Conservation (phyloP, 2,113 vertebrate genomes). For the Ameiurus melas region DNA sequence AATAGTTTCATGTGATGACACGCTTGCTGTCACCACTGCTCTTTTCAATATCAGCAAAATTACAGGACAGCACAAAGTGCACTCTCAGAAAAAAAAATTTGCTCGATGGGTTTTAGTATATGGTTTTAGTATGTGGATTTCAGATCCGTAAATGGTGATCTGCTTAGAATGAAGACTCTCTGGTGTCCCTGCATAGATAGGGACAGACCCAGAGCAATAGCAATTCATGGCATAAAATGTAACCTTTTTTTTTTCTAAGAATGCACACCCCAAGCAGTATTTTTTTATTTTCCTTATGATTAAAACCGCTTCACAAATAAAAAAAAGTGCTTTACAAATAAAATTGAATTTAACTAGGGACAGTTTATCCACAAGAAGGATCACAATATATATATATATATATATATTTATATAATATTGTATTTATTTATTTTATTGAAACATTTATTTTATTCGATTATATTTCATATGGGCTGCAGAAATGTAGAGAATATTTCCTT, state of each 20-base stretch:
- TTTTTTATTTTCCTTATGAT: not conserved
- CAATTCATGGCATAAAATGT: no score
- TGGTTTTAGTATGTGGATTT: not conserved
- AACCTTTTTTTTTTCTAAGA: not conserved
- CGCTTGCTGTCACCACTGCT: not conserved
- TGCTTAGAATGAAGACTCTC: no score
- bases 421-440: no score
- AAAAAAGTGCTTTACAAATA: not conserved
- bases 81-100: not conserved
- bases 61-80: not conserved
- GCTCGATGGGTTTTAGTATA: not conserved
- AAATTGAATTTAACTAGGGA: not conserved
- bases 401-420: not conserved
- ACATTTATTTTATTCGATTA: no score
- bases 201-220: no score
- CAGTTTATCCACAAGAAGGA: not conserved
- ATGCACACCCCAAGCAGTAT: not conserved
- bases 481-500: not conserved
- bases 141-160: no score
- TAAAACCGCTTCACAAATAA: no score
- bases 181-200: no score
- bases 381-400: not conserved
- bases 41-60: not conserved
- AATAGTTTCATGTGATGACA: not conserved
- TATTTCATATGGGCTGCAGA: not conserved